A percentile compares a stretch with the other conserved stretches of the same genome.
Evolutionary conservation across 1,140 invertebrate species (phyloP).

Genomic region (Drosophila athabasca): DNA sequence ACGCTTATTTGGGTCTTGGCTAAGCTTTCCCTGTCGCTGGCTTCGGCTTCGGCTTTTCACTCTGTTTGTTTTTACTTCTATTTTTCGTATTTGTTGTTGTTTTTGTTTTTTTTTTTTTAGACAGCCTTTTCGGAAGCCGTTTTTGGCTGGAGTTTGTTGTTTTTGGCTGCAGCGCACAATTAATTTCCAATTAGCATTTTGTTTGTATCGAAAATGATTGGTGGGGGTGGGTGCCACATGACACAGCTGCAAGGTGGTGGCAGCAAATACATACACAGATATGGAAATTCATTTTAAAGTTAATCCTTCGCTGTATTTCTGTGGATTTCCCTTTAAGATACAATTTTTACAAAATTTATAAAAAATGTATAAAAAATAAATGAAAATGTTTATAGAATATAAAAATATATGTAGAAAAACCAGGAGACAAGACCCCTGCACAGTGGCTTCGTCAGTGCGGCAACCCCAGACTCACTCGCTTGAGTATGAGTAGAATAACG

Average conservation of each 20-base stretch:
- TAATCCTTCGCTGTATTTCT: too few species aligned
- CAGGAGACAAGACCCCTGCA: too few species aligned
- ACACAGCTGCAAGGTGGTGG: not conserved
- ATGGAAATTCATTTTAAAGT: constrained; percentile 1
- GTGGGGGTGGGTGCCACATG: constrained; percentile 8
- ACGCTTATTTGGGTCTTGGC: constrained; percentile 77
- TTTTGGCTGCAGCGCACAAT: constrained; percentile 75
- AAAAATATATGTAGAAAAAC: too few species aligned
- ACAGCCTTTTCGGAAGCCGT: constrained; percentile 29
- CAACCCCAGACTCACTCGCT: too few species aligned
- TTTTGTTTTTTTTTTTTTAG: constrained; percentile 51
- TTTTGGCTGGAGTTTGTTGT: constrained; percentile 56
- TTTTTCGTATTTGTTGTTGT: constrained; percentile 54
- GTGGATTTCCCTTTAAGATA: too few species aligned
- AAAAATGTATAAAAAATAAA: too few species aligned
- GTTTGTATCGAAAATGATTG: constrained; percentile 21
- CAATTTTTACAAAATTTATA: too few species aligned
- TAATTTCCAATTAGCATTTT: constrained; percentile 81
- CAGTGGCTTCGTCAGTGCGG: too few species aligned
- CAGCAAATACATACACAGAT: not conserved
- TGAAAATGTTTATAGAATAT: too few species aligned
- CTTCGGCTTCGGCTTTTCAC: constrained; percentile 41
- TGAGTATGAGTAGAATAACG: too few species aligned
- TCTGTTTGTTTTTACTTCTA: constrained; percentile 57
- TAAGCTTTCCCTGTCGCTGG: constrained; percentile 60